Conservation (phyloP, 2,113 vertebrate genomes). For the Jaculus jaculus region DNA sequence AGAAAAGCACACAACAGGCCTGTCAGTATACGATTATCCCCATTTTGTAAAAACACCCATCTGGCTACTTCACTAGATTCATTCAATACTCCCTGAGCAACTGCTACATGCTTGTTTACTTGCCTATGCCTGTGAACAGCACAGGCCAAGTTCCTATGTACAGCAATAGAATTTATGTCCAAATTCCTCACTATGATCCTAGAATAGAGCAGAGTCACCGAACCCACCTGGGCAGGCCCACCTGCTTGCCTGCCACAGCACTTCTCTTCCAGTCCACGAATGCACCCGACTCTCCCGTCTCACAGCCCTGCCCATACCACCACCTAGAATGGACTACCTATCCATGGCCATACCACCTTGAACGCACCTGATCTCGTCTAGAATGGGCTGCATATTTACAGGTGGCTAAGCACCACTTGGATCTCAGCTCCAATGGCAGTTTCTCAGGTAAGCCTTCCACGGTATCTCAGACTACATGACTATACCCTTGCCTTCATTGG, state of each 20-base stretch:
- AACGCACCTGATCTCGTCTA: too few species aligned
- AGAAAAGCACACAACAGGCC: neutral
- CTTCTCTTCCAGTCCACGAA: neutral
- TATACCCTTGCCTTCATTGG: conserved; percentile 8
- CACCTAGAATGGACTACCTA: neutral
- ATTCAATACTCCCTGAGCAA: neutral
- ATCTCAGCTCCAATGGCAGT: neutral
- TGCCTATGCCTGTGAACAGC: neutral
- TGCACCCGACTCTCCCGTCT: neutral
- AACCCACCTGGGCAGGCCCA: neutral
- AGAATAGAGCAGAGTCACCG: neutral
- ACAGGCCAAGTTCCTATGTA: neutral
- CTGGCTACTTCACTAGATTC: neutral
- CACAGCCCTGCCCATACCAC: neutral
- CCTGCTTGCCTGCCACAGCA: neutral
- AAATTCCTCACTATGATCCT: neutral
- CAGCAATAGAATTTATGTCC: neutral
- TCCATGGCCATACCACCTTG: too few species aligned
- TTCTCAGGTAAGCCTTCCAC: conserved; percentile 37
- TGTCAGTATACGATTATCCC: neutral
- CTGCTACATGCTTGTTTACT: neutral
- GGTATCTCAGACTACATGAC: neutral
- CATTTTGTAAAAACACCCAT: neutral
- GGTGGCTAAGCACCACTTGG: neutral
- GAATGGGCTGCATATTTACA: neutral